phyloP scores from a whole-genome alignment of 2,888 invertebrate genomes.

The Volucella zonaria region DNA sequence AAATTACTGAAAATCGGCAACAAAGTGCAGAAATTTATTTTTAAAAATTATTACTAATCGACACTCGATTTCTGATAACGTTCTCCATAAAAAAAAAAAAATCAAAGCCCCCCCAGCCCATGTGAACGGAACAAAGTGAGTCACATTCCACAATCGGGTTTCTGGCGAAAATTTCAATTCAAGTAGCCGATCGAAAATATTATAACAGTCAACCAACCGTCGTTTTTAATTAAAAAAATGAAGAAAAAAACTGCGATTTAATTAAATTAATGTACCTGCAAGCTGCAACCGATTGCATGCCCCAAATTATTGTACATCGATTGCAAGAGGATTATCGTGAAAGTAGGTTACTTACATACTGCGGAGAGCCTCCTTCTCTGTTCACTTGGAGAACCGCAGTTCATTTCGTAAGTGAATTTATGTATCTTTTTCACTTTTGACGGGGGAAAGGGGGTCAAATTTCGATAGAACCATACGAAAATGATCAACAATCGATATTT shows the following conservation, averaged over 20 bases:
- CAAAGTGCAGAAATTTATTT: background rate
- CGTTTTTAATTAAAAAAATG: conserved; percentile 37
- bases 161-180: background rate
- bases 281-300: conserved; percentile 16
- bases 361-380: conserved; percentile 16
- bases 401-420: conserved; percentile 37
- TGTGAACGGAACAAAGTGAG: conserved; percentile 11
- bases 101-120: conserved; percentile 1
- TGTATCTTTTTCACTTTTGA: conserved; percentile 32
- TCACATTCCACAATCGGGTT: conserved; percentile 14
- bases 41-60: conserved; percentile 32
- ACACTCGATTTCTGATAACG: conserved; percentile 16
- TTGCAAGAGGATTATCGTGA: conserved; percentile 38
- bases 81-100: background rate
- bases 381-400: conserved; percentile 33
- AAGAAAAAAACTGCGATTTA: conserved; percentile 16
- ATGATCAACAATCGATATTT: conserved; percentile 54
- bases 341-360: conserved; percentile 60
- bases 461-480: conserved; percentile 34
- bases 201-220: conserved; percentile 15
- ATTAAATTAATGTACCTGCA: conserved; percentile 41
- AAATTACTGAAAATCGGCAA: too few species aligned
- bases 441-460: background rate
- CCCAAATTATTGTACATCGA: conserved; percentile 37
- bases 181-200: background rate